These are phyloP conservation scores for Drosophila insularis DNA, from an alignment of 1,140 invertebrate genomes.

Conservation along the genomic window DNA sequence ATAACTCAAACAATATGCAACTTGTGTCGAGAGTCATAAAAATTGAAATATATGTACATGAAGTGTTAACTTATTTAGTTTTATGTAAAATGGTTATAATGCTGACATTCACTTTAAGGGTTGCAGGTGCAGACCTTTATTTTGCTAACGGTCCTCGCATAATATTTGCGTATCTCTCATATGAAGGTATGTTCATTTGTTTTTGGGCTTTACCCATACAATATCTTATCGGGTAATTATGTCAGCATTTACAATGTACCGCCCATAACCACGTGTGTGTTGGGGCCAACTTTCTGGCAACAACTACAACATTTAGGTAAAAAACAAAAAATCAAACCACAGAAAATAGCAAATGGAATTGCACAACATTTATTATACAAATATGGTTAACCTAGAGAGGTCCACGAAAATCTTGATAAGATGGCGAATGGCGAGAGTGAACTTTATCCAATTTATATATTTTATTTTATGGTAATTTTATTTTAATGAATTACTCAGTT, in stretches of 20 bases:
- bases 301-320: neutral
- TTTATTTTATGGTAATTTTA: too few relatives aligned
- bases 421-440: too few relatives aligned
- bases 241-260: constrained; percentile 28
- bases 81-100: neutral
- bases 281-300: neutral
- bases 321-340: neutral
- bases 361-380: constrained; percentile 25
- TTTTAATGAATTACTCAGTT: too few relatives aligned
- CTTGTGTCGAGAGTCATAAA: constrained; percentile 6
- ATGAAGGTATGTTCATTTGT: neutral
- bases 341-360: constrained; percentile 24
- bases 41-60: neutral
- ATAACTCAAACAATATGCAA: constrained; percentile 19
- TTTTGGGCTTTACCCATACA: neutral
- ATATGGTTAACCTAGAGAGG: neutral
- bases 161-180: neutral
- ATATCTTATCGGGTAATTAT: constrained; percentile 38
- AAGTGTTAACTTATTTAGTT: neutral
- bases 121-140: neutral
- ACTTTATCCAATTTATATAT: too few relatives aligned
- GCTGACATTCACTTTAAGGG: neutral
- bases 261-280: constrained; percentile 23
- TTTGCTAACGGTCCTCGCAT: constrained; percentile 12
- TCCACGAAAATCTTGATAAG: too few relatives aligned